Conservation (phyloP, 2,113 vertebrate species). For the Cervus canadensis region DNA sequence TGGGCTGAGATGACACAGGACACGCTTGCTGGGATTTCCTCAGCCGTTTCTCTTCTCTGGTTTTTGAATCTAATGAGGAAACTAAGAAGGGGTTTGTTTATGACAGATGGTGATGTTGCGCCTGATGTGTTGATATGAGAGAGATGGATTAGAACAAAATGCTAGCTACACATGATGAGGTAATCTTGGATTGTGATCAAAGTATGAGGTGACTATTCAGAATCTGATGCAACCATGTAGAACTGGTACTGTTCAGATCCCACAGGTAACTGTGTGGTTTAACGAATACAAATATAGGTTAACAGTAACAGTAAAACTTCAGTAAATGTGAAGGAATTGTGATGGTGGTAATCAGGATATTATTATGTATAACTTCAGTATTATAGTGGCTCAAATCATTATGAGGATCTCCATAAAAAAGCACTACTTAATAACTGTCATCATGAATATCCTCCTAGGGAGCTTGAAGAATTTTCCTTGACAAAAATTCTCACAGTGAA, state of each 20-base stretch:
- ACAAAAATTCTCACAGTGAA: background rate
- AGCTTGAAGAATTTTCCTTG: background rate
- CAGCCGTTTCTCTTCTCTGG: background rate
- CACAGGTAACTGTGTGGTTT: fast-evolving
- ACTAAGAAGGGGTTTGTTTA: background rate
- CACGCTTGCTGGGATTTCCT: background rate
- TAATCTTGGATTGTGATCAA: background rate
- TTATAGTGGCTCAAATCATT: background rate
- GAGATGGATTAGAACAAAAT: background rate
- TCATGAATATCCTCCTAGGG: background rate
- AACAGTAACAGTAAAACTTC: fast-evolving
- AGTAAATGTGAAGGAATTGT: background rate
- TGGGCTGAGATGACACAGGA: background rate
- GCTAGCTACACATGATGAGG: background rate
- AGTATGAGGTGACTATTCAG: background rate
- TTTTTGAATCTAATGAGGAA: background rate
- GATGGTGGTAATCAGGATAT: background rate
- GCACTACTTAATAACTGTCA: background rate
- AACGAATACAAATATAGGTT: background rate
- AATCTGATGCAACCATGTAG: too few species aligned
- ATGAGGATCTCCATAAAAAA: background rate
- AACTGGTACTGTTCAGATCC: background rate
- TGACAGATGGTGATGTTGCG: background rate
- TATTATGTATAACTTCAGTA: background rate
- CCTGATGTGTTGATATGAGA: background rate